A percentile compares a stretch with the other conserved stretches of the same genome.
Evolutionary conservation across 2,113 vertebrate species (phyloP).

Genomic region (Austrofundulus limnaeus): DNA sequence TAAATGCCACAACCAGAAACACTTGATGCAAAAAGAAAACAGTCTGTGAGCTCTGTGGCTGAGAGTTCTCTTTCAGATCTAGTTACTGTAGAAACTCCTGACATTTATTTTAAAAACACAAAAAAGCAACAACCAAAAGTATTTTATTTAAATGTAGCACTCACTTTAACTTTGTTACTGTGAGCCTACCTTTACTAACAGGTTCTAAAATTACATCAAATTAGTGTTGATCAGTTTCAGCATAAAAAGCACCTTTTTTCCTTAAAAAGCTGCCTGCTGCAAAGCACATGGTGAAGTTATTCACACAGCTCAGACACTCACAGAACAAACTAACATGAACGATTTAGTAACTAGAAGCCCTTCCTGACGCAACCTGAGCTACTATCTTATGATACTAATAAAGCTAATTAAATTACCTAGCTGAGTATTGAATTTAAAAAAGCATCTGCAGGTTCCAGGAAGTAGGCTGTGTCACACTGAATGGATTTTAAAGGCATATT

Average conservation of each 20-base stretch:
- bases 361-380: too few relatives aligned
- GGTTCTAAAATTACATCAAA: neutral
- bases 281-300: slow-evolving; percentile 18
- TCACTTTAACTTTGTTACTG: neutral
- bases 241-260: slow-evolving; percentile 11
- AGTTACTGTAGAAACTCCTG: neutral
- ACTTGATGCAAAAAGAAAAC: too few relatives aligned
- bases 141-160: neutral
- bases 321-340: neutral
- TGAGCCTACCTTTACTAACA: neutral
- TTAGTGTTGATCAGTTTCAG: neutral
- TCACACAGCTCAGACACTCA: slow-evolving; percentile 21
- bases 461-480: neutral
- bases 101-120: neutral
- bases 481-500: neutral
- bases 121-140: neutral
- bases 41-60: too few relatives aligned
- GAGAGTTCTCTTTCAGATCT: neutral
- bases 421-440: slow-evolving; percentile 61
- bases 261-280: slow-evolving; percentile 3
- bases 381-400: slow-evolving; percentile 66
- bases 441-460: slow-evolving; percentile 48
- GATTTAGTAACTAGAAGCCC: too few relatives aligned
- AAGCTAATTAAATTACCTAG: slow-evolving; percentile 53
- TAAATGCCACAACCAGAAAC: too few relatives aligned